phyloP scores from a whole-genome alignment of 2,113 vertebrate genomes.

The Callospermophilus lateralis region DNA sequence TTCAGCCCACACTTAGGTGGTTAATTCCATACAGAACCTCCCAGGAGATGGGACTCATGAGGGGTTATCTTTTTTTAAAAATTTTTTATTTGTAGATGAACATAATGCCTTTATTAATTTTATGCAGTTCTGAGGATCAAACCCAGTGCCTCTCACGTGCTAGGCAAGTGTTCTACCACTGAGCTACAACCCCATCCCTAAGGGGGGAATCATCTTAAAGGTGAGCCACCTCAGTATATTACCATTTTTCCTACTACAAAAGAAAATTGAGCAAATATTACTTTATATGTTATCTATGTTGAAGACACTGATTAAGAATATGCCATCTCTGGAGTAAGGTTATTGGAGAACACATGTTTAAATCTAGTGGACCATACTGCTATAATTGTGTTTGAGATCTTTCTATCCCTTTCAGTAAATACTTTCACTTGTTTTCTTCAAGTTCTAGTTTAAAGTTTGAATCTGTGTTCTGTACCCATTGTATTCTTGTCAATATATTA shows the following conservation, averaged over 20 bases:
- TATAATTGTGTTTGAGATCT: not conserved
- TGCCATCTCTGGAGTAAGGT: not conserved
- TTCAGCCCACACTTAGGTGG: not conserved
- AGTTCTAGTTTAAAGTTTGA: not conserved
- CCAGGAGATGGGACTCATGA: not conserved
- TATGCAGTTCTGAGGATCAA: too few species aligned
- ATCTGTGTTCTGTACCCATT: not conserved
- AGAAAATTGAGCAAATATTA: not conserved
- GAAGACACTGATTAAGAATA: not conserved
- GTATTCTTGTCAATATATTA: not conserved
- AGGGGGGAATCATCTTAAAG: not conserved
- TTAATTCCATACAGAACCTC: not conserved
- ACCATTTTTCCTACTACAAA: conserved; percentile 4
- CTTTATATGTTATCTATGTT: not conserved
- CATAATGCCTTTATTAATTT: too few species aligned
- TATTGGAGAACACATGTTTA: not conserved
- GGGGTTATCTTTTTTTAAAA: too few species aligned
- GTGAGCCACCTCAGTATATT: not conserved
- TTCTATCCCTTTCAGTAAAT: not conserved
- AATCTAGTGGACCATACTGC: not conserved
- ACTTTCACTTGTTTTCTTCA: not conserved
- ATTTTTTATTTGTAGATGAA: too few species aligned
- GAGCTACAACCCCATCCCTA: too few species aligned
- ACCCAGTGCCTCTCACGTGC: too few species aligned
- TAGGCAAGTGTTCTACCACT: too few species aligned